phyloP scores from a whole-genome alignment of 2,888 invertebrate genomes.

The Lordiphosa fenestrarum region DNA sequence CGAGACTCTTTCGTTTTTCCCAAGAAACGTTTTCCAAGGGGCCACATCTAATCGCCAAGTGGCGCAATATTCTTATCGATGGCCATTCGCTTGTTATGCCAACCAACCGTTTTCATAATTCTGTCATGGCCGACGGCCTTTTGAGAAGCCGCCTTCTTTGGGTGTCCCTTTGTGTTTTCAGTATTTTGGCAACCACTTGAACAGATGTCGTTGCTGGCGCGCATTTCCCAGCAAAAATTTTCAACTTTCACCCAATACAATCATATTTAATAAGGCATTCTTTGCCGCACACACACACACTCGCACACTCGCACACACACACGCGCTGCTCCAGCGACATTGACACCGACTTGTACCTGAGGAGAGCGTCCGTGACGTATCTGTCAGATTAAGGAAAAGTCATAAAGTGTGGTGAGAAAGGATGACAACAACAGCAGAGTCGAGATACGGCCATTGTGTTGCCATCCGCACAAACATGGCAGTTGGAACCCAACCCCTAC shows the following conservation, averaged over 20 bases:
- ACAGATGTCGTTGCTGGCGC: constrained; percentile 67
- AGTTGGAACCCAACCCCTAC: constrained; percentile 47
- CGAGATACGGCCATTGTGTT: constrained; percentile 68
- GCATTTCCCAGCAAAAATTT: constrained; percentile 43
- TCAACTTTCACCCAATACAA: constrained; percentile 60
- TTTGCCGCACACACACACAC: constrained; percentile 11
- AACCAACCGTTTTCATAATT: constrained; percentile 49
- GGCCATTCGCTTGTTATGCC: constrained; percentile 43
- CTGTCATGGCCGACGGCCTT: constrained; percentile 32
- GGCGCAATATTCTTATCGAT: constrained; percentile 34
- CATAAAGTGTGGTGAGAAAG: constrained; percentile 73
- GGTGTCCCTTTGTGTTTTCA: constrained; percentile 2
- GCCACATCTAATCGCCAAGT: constrained; percentile 53
- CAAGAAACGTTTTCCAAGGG: constrained; percentile 18
- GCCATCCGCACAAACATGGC: constrained; percentile 59
- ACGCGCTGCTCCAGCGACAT: background rate
- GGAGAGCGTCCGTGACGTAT: constrained; percentile 66
- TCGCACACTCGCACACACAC: background rate
- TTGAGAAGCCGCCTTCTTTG: constrained; percentile 41
- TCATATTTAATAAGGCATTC: constrained; percentile 69
- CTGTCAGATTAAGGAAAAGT: constrained; percentile 74
- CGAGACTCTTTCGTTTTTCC: constrained; percentile 28
- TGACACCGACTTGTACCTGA: constrained; percentile 14
- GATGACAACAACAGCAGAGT: constrained; percentile 54
- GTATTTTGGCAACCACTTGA: constrained; percentile 54